Evolutionary conservation across 2,888 invertebrate genomes (phyloP), one percentile per base, ranked within the genome.

Genomic region (Phyto melanocephala): DNA sequence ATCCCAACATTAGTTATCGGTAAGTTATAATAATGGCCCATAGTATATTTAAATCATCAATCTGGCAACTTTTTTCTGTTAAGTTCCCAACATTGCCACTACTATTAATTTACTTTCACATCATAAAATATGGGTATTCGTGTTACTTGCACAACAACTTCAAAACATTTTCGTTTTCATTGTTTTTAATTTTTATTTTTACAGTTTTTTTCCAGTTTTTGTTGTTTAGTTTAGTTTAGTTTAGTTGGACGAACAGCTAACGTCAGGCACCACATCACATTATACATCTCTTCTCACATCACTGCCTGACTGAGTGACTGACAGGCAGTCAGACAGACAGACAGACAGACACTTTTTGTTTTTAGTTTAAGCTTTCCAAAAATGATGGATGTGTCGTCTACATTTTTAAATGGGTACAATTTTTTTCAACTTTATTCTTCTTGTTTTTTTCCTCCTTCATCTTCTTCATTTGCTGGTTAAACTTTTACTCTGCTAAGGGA

Each of bases 381-480:
- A 79, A 82, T 82, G 82, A 82, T 82, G 75, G 71, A 82, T 79
- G 75, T 71, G 71, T 75, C n/a, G n/a, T n/a, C 58, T 79, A 56
- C 54, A 62, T 72, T 65, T 71, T 70, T 56, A 33, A 52, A 77
- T 22, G 33, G 2, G 17, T 33, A 56, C 4, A 35, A 28, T 52
- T 68, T 74, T 37, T 42, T 40, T 47, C 40, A n/a, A 2, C 5
- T 45, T 22, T 42, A 37, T 56, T 37, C 17, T 35, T 56, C 35
- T 28, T 11, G 11, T 42, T 0, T 15, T 4, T 52, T 22, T 8
- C 33, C 13, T 24, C 37, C 45, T 20, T 45, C 11, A 15, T 37
- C 63, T 65, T 70, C 58, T 58, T 47, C 24, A 20, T 72, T 79
- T 81, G 11, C 6, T 78, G 58, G 42, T 71, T 75, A 67, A 70